Conservation (phyloP, 2,113 vertebrate species). For the Dryoscopus gambensis region DNA sequence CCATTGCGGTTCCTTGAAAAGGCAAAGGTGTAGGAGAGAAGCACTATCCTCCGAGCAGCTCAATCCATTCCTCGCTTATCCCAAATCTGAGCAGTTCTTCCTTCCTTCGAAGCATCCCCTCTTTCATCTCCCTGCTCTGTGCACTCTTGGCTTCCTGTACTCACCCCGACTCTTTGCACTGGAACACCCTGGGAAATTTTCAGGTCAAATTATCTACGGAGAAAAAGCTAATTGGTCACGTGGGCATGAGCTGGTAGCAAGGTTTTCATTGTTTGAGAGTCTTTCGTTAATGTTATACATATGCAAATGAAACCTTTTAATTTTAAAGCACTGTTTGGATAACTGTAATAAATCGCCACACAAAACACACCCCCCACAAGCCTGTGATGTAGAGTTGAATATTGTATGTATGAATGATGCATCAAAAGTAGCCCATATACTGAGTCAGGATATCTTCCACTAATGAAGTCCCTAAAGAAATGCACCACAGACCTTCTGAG, state of each 20-base stretch:
- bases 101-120: neutral
- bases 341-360: neutral
- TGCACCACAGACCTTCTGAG: constrained; percentile 12
- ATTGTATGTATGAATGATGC: neutral
- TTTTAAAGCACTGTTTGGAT: neutral
- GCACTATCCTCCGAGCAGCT: neutral
- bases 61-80: neutral
- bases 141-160: neutral
- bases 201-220: neutral
- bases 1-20: neutral
- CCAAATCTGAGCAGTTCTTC: neutral
- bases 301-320: neutral
- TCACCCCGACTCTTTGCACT: fast-evolving
- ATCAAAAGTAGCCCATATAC: neutral
- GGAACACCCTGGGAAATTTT: neutral
- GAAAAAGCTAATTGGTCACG: neutral
- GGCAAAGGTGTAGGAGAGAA: neutral
- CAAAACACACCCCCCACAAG: neutral
- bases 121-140: neutral
- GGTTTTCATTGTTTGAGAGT: neutral
- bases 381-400: neutral
- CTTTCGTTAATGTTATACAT: neutral
- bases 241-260: neutral
- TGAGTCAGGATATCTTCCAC: constrained; percentile 37
- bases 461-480: constrained; percentile 70